Percentiles rank a stretch among this genome's conserved stretches.
These are phyloP conservation scores for Limenitis camilla DNA, from an alignment of 2,888 invertebrate species.

Conservation along the genomic window DNA sequence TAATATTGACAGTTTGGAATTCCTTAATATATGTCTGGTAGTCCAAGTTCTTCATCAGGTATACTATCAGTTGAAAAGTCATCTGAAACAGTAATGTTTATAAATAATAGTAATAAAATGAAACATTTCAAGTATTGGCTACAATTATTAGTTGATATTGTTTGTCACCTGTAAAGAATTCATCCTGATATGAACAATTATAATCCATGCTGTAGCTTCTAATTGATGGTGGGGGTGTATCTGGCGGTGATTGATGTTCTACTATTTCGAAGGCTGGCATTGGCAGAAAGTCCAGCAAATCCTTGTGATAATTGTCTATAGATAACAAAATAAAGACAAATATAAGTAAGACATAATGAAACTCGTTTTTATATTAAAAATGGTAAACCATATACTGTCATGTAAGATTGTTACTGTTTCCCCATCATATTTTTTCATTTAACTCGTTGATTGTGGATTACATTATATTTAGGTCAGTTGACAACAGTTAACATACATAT, in stretches of 20 bases:
- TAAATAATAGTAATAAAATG: constrained; percentile 8
- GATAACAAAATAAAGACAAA: background rate
- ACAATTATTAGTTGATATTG: background rate
- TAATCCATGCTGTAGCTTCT: constrained; percentile 41
- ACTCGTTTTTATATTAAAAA: too few species aligned
- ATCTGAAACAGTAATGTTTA: constrained; percentile 38
- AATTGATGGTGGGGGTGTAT: constrained; percentile 43
- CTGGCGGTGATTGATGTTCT: constrained; percentile 37
- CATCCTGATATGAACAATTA: constrained; percentile 53
- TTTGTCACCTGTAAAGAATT: constrained; percentile 53
- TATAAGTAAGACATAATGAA: too few species aligned
- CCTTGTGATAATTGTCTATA: constrained; percentile 49
- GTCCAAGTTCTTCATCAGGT: constrained; percentile 42
- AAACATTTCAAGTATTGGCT: background rate
- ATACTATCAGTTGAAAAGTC: constrained; percentile 53
- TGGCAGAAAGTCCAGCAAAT: constrained; percentile 47
- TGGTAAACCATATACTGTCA: too few species aligned
- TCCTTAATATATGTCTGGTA: constrained; percentile 47
- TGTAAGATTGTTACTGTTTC: too few species aligned
- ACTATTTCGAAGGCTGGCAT: constrained; percentile 35
- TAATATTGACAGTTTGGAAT: too few species aligned
- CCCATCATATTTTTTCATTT: too few species aligned
- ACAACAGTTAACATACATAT: too few species aligned
- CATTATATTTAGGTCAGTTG: too few species aligned
- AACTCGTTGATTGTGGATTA: too few species aligned